Conservation (phyloP, 2,888 invertebrate species). For the Diarsia rubi region DNA sequence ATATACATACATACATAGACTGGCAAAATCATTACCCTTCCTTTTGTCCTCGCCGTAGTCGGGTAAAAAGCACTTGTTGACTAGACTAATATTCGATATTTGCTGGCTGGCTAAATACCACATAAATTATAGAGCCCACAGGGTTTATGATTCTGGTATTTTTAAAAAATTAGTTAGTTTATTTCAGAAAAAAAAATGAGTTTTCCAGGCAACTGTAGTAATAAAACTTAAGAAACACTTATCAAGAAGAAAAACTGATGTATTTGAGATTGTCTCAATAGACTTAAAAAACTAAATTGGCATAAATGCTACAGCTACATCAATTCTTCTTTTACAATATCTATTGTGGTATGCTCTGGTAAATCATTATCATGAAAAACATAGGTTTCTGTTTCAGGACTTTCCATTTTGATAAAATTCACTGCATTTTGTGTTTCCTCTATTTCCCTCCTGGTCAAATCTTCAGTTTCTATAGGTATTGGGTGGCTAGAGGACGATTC, state of each 20-base stretch:
- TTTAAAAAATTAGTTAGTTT: background rate
- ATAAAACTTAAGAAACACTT: constrained; percentile 16
- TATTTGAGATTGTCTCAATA: constrained; percentile 11
- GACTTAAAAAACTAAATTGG: background rate
- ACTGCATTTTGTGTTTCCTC: constrained; percentile 46
- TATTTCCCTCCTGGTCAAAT: constrained; percentile 8
- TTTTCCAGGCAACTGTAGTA: background rate
- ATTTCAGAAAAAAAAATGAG: background rate
- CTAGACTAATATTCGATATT: background rate
- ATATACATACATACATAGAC: no score
- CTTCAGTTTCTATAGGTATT: background rate
- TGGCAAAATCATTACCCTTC: no score
- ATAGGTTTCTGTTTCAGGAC: background rate
- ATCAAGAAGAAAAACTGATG: constrained; percentile 1
- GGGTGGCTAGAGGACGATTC: constrained; percentile 25
- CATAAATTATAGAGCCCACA: background rate
- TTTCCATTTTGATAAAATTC: constrained; percentile 48
- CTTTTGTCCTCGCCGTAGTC: no score
- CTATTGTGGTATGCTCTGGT: background rate
- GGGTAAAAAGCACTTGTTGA: no score
- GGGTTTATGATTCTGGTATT: background rate
- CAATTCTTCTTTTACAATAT: constrained; percentile 26
- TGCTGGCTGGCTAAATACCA: background rate
- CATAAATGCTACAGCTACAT: background rate
- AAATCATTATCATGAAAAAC: constrained; percentile 11